Evolutionary conservation across 2,888 invertebrate species (phyloP).

Genomic region (Agrochola lychnidis): DNA sequence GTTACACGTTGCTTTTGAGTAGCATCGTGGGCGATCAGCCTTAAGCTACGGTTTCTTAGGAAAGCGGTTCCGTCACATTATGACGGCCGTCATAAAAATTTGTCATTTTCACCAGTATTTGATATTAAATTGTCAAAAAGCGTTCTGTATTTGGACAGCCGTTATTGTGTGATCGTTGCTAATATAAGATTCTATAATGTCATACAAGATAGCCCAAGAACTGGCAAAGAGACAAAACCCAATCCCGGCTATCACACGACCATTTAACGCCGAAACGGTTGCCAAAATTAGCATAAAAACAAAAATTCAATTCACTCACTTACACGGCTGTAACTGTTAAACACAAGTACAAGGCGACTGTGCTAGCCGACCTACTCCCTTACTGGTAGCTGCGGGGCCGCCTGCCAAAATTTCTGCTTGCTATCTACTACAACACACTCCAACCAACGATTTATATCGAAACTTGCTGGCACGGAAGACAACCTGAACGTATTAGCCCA

Average conservation of each 20-base stretch:
- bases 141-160: neutral
- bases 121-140: neutral
- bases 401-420: conserved; percentile 66
- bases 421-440: conserved; percentile 68
- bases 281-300: conserved; percentile 64
- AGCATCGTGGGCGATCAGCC: neutral
- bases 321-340: conserved; percentile 52
- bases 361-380: conserved; percentile 44
- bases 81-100: no score
- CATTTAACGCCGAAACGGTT: conserved; percentile 41
- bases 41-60: neutral
- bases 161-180: neutral
- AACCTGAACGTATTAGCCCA: conserved; percentile 71
- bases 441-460: conserved; percentile 73
- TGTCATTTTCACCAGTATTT: neutral
- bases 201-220: conserved; percentile 12
- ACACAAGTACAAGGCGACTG: conserved; percentile 42
- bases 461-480: conserved; percentile 75
- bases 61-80: neutral
- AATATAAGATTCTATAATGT: neutral
- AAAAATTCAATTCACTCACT: conserved; percentile 66
- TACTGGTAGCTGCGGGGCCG: conserved; percentile 49
- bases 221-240: conserved; percentile 39
- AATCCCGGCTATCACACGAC: conserved; percentile 15
- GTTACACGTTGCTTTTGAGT: neutral